These are phyloP conservation scores for Venustaconcha ellipsiformis DNA, from an alignment of 1,140 invertebrate species.

Conservation along the genomic window DNA sequence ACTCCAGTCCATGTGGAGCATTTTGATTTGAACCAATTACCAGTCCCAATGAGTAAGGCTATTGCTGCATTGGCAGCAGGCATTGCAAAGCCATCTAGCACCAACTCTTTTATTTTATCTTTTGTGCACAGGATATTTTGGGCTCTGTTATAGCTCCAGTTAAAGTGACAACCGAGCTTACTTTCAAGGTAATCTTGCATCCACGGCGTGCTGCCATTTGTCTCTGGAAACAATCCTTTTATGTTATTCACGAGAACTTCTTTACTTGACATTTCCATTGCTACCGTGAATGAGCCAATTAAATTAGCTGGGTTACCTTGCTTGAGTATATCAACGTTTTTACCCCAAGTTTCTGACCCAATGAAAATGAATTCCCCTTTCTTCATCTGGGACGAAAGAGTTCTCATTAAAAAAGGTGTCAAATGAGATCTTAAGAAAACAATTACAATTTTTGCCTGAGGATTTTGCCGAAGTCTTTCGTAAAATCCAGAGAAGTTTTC, in stretches of 20 bases:
- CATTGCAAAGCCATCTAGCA: neutral
- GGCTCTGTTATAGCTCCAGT: conserved; percentile 5
- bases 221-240: neutral
- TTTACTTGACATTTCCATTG: conserved; percentile 12
- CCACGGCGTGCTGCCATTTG: conserved; percentile 4
- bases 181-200: conserved; percentile 2
- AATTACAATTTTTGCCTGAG: conserved; percentile 21
- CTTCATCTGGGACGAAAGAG: conserved; percentile 1
- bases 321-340: neutral
- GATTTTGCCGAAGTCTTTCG: conserved; percentile 4
- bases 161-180: conserved; percentile 10
- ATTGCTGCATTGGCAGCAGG: neutral
- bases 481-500: conserved; percentile 8
- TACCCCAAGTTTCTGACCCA: conserved; percentile 17
- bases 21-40: neutral
- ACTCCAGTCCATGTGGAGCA: neutral
- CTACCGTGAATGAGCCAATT: conserved; percentile 5
- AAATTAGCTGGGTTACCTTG: neutral
- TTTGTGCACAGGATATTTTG: neutral
- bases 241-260: conserved; percentile 1
- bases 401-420: conserved; percentile 1
- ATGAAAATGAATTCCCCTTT: conserved; percentile 21
- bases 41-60: neutral
- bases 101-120: neutral
- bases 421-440: conserved; percentile 14